phyloP scores from a whole-genome alignment of 2,797 vertebrate genomes.

The Monodelphis domestica region DNA sequence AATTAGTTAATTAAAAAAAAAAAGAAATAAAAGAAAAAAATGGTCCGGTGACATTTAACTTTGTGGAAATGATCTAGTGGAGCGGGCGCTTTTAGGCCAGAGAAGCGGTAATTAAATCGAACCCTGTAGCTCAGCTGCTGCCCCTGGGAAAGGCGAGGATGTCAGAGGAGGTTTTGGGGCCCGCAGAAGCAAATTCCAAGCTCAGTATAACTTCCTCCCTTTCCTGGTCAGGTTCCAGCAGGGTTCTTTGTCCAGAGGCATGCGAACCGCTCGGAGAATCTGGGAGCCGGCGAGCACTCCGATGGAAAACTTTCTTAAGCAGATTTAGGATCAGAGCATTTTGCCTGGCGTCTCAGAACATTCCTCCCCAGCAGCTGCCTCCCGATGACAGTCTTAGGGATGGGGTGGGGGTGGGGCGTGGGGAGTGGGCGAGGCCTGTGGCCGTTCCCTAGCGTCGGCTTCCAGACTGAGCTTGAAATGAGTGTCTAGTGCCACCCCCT shows the following conservation, averaged over 20 bases:
- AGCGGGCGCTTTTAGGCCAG: conserved; percentile 54
- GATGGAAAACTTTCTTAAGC: background rate
- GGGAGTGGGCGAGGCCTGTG: too few relatives aligned
- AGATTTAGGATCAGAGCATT: background rate
- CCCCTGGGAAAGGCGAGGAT: background rate
- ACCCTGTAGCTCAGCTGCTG: background rate
- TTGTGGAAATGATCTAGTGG: conserved; percentile 46
- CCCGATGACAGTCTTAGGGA: background rate
- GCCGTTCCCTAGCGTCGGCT: background rate
- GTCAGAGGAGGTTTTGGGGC: background rate
- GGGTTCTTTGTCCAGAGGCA: background rate
- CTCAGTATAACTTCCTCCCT: background rate
- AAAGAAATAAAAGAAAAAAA: too few relatives aligned
- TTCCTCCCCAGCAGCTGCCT: background rate
- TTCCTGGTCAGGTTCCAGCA: background rate
- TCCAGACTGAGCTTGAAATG: background rate
- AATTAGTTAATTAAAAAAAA: too few relatives aligned
- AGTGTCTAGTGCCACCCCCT: background rate
- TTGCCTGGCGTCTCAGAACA: background rate
- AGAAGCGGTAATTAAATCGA: background rate
- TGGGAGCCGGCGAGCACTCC: background rate
- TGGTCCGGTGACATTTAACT: conserved; percentile 68
- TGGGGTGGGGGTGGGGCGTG: background rate
- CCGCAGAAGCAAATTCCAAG: background rate
- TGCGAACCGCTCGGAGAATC: background rate